phyloP scores from a whole-genome alignment of 1,140 invertebrate species.

The Lasioglossum baleicum region DNA sequence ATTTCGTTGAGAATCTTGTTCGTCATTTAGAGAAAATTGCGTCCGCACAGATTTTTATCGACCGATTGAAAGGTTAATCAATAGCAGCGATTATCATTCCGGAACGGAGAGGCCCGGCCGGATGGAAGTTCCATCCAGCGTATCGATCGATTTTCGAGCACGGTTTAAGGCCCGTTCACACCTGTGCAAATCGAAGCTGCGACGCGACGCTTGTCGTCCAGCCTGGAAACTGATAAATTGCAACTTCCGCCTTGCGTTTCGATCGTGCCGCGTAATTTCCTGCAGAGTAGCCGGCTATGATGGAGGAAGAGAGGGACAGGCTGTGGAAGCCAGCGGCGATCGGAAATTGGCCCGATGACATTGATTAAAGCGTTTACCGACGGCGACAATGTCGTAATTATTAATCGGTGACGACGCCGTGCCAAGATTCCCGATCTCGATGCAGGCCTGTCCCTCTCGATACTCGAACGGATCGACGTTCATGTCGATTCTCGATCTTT shows the following conservation, averaged over 20 bases:
- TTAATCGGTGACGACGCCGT: slow-evolving; percentile 75
- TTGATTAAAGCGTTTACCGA: slow-evolving; percentile 80
- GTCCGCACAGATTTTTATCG: not conserved
- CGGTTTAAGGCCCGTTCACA: slow-evolving; percentile 42
- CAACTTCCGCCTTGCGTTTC: slow-evolving; percentile 74
- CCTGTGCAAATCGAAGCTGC: slow-evolving; percentile 53
- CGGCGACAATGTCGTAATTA: slow-evolving; percentile 77
- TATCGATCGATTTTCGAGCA: slow-evolving; percentile 56
- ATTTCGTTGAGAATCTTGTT: too few species aligned
- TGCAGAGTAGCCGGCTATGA: slow-evolving; percentile 63
- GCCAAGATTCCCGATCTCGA: slow-evolving; percentile 67
- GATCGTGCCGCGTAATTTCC: slow-evolving; percentile 75
- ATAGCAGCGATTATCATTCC: not conserved
- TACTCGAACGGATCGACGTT: too few species aligned
- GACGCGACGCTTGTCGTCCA: slow-evolving; percentile 45
- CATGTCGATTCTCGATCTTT: too few species aligned
- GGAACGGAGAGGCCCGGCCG: not conserved
- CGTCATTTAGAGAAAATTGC: too few species aligned
- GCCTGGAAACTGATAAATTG: slow-evolving; percentile 77
- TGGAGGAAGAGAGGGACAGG: slow-evolving; percentile 65
- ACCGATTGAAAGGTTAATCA: not conserved
- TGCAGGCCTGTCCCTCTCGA: not conserved
- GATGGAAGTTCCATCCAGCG: not conserved
- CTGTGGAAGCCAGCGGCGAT: slow-evolving; percentile 72
- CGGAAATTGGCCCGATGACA: slow-evolving; percentile 81